Percentiles rank a stretch among this genome's conserved stretches.
Conservation (phyloP, 2,113 vertebrate genomes). For the Mastomys coucha region DNA sequence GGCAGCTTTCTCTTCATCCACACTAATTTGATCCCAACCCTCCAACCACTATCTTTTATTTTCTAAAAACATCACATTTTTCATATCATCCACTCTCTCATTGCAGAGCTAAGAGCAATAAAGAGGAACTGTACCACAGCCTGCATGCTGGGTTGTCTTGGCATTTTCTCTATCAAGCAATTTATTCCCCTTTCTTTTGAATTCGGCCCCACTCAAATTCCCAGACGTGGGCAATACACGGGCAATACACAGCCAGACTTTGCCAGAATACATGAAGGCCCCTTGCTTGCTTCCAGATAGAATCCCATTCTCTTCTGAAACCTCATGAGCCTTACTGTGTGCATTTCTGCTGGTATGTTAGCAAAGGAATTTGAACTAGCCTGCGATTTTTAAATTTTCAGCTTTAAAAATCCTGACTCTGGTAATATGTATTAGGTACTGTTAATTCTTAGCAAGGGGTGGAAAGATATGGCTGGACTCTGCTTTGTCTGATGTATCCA, state of each 20-base stretch:
- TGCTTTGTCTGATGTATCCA: neutral
- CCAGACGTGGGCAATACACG: neutral
- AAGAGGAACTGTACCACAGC: neutral
- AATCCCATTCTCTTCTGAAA: neutral
- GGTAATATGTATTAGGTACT: conserved; percentile 22
- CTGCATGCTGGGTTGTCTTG: neutral
- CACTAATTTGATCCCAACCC: neutral
- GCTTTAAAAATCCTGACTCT: conserved; percentile 56
- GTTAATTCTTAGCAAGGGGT: neutral
- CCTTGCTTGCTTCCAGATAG: neutral
- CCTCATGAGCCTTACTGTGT: neutral
- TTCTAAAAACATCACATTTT: neutral
- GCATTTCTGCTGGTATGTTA: neutral
- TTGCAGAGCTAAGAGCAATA: neutral
- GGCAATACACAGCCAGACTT: neutral
- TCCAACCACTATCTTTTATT: neutral
- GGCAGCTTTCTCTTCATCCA: neutral
- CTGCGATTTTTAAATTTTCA: neutral
- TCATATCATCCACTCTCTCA: neutral
- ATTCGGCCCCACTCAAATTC: neutral
- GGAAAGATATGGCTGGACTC: neutral
- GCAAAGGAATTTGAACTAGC: conserved; percentile 8
- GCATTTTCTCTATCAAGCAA: neutral
- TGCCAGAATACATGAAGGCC: neutral
- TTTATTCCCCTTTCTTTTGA: neutral